Percentiles rank a stretch among this genome's conserved stretches.
Conservation (phyloP, 2,113 vertebrate genomes). For the Acanthochromis polyacanthus region DNA sequence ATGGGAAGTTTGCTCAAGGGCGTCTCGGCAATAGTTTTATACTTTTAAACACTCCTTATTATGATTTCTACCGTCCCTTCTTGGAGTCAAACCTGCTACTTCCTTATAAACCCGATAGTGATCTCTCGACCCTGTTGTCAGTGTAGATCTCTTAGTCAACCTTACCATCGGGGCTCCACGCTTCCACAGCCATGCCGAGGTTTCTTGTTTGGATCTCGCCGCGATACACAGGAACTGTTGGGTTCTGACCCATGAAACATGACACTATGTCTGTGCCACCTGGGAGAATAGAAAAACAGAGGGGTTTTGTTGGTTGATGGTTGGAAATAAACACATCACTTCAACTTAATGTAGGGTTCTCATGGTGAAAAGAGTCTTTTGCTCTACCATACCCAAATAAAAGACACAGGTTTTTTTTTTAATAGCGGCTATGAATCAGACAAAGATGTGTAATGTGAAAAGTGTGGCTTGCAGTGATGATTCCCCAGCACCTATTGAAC, state of each 20-base stretch:
- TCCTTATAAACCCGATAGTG: not conserved
- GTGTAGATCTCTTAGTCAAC: not conserved
- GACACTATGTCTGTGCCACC: conserved; percentile 98
- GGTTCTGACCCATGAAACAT: conserved; percentile 97
- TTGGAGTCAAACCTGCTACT: not conserved
- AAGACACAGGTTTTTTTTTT: too few relatives aligned
- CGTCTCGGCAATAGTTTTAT: too few relatives aligned
- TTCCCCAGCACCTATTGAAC: too few relatives aligned
- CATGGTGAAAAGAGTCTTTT: too few relatives aligned
- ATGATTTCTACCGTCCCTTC: not conserved
- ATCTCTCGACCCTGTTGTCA: not conserved
- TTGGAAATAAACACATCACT: too few relatives aligned
- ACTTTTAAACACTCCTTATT: too few relatives aligned
- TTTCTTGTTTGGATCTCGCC: conserved; percentile 97
- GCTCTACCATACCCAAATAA: too few relatives aligned
- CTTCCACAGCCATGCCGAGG: conserved; percentile 94
- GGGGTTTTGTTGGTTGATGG: not conserved
- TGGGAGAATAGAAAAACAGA: conserved; percentile 56
- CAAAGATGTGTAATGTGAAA: too few relatives aligned
- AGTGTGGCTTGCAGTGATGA: too few relatives aligned
- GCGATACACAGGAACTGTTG: conserved; percentile 91
- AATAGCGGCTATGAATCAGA: too few relatives aligned
- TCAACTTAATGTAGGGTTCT: too few relatives aligned
- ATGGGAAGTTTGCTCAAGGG: too few relatives aligned
- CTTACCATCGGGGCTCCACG: conserved; percentile 92